phyloP scores from a whole-genome alignment of 2,113 vertebrate species.

The Gnathonemus echidnorhynchus region DNA sequence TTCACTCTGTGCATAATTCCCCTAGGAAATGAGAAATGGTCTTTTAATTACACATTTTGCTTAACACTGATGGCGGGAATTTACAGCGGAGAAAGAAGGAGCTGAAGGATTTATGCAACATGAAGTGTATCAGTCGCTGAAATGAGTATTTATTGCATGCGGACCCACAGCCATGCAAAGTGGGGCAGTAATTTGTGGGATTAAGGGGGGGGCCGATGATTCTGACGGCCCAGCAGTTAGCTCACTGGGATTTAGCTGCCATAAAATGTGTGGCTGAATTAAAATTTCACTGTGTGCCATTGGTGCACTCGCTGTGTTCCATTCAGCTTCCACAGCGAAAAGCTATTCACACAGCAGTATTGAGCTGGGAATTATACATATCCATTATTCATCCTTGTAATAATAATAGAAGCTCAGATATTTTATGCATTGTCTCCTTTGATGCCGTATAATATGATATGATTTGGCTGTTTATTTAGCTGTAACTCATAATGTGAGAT shows the following conservation, averaged over 20 bases:
- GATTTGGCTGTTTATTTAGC: background rate
- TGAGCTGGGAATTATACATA: background rate
- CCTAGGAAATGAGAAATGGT: background rate
- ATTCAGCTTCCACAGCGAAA: background rate
- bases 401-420: background rate
- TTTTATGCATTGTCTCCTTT: background rate
- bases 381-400: background rate
- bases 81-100: background rate
- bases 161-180: background rate
- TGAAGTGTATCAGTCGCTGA: background rate
- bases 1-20: background rate
- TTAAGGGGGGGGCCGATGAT: background rate
- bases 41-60: slow-evolving; percentile 1
- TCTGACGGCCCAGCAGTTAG: background rate
- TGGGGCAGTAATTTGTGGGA: background rate
- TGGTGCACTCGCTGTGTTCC: background rate
- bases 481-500: background rate
- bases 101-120: background rate
- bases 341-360: background rate
- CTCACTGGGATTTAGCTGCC: background rate
- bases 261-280: background rate
- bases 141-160: background rate
- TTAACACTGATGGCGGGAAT: background rate
- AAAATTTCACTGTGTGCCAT: background rate
- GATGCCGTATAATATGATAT: background rate